These are phyloP conservation scores for Hipposideros larvatus DNA, from an alignment of 2,797 vertebrate species.

Conservation along the genomic window DNA sequence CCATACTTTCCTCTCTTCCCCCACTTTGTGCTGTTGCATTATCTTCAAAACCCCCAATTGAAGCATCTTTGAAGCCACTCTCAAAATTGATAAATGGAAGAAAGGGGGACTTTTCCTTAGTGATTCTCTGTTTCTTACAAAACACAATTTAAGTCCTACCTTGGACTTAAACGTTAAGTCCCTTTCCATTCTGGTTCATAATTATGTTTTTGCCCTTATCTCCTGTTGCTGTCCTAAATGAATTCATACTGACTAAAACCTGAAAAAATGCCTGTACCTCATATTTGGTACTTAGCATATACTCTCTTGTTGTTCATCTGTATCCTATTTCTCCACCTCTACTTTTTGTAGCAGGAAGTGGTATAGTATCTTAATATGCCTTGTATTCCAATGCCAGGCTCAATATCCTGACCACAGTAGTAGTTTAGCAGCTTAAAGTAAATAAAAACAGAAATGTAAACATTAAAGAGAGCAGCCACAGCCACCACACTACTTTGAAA, in stretches of 20 bases:
- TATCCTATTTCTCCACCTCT: conserved; percentile 21
- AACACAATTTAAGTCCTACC: background rate
- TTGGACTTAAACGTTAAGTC: background rate
- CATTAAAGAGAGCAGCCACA: background rate
- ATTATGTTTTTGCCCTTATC: background rate
- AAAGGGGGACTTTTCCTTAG: background rate
- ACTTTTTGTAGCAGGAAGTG: background rate
- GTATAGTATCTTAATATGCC: background rate
- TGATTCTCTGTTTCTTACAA: background rate
- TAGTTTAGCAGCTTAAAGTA: conserved; percentile 37
- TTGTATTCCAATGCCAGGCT: background rate
- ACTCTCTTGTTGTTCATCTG: background rate
- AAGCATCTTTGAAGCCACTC: background rate
- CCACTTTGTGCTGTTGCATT: background rate
- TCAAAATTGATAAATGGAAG: background rate
- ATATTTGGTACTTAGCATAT: conserved; percentile 8
- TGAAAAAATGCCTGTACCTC: background rate
- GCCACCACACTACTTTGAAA: conserved; percentile 46
- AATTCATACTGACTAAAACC: conserved; percentile 4
- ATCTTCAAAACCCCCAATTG: background rate
- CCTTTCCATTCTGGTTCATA: background rate
- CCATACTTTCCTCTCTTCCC: background rate
- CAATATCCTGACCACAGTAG: background rate
- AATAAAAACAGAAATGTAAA: conserved; percentile 41
- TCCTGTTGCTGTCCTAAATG: background rate